Base-by-base conservation (phyloP, 2,888 invertebrate species). In the Caenorhabditis sulstoni region DNA sequence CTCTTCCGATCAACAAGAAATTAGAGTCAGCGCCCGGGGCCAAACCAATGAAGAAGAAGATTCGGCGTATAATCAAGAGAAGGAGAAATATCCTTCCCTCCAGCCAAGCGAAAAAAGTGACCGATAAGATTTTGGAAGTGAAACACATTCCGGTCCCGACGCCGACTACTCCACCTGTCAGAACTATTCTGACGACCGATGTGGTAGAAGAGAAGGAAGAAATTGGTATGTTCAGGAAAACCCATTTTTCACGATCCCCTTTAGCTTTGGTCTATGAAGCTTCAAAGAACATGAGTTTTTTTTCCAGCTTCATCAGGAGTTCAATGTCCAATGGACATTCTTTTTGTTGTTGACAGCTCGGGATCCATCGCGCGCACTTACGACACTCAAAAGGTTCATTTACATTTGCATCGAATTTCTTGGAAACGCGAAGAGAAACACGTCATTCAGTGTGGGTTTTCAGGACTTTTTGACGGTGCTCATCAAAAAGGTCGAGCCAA, bases 321-420 rank as follows among this genome's bases (percentile, higher is more conserved):
- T 41, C 73, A 75, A 47, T 89, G 89, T 52, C 86, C 87, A 18
- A 74, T 86, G 73, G 89, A 89, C 61, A 76, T 89, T 9, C 81
- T 89, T 14, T 86, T 89, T 41, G 76, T 89, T 47, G 84, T 89
- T 18, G 89, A 89, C 79, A 87, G 86, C 58, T 87, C 87, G 0
- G 89, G 89, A 39, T 89, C 88, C 1, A 84, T 88, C 45, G 86
- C 85, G n/a, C 44, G 77, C 35, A 80, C 82, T 29, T 89, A 88
- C 74, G 86, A 88, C 12, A 79, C 76, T 16, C 89, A 89, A 64
- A 86, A 86, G 80, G 85, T 81, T 41, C 37, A 12, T 68, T 29
- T 16, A 16, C 29, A 20, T 49, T 53, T 41, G 35, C 20, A 47
- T n/a, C n/a, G n/a, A 29, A 29, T 29, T n/a, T n/a, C n/a, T n/a